These are phyloP conservation scores for Apodemus speciosus DNA, from an alignment of 2,113 vertebrate genomes.

Conservation along the genomic window DNA sequence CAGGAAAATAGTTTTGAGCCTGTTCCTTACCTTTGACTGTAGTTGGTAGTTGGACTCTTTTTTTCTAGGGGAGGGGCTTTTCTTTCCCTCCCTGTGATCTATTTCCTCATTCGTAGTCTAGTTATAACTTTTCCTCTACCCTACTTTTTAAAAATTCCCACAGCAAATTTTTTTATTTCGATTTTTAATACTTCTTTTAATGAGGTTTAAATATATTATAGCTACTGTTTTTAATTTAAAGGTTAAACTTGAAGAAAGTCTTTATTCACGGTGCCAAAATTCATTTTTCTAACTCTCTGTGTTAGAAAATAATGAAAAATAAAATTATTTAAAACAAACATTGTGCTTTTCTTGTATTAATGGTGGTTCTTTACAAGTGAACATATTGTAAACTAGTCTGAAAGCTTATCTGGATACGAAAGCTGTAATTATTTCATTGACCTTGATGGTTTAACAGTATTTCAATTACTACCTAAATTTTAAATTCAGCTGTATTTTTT, in stretches of 20 bases:
- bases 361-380: constrained; percentile 21
- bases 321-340: constrained; percentile 78
- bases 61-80: too few relatives aligned
- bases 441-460: constrained; percentile 2
- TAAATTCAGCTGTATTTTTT: not conserved
- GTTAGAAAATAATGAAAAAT: constrained; percentile 86
- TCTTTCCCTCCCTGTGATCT: constrained; percentile 9
- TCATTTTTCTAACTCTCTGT: constrained; percentile 77
- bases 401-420: not conserved
- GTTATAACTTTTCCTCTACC: not conserved
- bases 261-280: constrained; percentile 83
- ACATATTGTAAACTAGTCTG: not conserved
- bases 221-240: constrained; percentile 89
- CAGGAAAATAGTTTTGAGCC: constrained; percentile 81
- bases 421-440: not conserved
- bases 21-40: not conserved
- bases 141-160: constrained; percentile 17
- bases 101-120: not conserved
- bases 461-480: not conserved
- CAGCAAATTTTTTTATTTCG: constrained; percentile 72
- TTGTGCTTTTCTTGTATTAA: constrained; percentile 46
- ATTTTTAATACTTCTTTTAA: constrained; percentile 77
- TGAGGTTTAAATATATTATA: constrained; percentile 81
- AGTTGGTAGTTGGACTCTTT: not conserved
- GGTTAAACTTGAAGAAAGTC: constrained; percentile 85